Evolutionary conservation across 1,140 invertebrate genomes (phyloP), one percentile per base, ranked within the genome.

Genomic region (Heliconius eleuchia): DNA sequence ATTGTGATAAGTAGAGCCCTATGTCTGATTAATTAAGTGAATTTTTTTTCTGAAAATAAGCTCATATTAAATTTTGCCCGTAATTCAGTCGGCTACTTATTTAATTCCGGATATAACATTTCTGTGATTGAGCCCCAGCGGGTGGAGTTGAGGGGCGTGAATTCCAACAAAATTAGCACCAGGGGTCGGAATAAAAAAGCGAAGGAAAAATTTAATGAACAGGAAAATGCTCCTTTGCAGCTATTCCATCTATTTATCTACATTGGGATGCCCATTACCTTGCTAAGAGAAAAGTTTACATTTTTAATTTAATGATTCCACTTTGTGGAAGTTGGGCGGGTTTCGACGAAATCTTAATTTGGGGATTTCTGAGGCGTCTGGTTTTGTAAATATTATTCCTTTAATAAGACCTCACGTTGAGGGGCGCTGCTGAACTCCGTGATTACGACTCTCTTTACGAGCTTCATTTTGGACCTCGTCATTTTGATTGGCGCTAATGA

Each of bases 231-330:
- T 94, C 94, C 94, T 94, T 94, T 94, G 92, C 93, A 94, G 93
- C 93, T 94, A 94, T 94, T 94, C 91, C 90, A 94, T 93, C 93
- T 95, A 95, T 95, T 95, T 95, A 95, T 95, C 92, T 94, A 92
- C 92, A 94, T 94, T 89, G 92, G 92, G 91, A 94, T 95, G 94
- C 94, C 94, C 94, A 95, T 95, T 95, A 95, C 94, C 90, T 94
- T 93, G 93, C 94, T 95, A 95, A 95, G 92, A 95, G 94, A 95
- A 95, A 95, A 95, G 94, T 95, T 95, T 95, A 92, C 92, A 94
- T 95, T 95, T 95, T 95, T 95, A 95, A 95, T 95, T 95, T 95
- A 95, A 95, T 95, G 94, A 95, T 95, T 94, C 92, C 92, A 94
- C 92, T 94, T 94, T 94, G 93, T 93, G 93, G 93, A 94, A 94